phyloP scores from a whole-genome alignment of 2,113 vertebrate species.

The Laterallus jamaicensis region DNA sequence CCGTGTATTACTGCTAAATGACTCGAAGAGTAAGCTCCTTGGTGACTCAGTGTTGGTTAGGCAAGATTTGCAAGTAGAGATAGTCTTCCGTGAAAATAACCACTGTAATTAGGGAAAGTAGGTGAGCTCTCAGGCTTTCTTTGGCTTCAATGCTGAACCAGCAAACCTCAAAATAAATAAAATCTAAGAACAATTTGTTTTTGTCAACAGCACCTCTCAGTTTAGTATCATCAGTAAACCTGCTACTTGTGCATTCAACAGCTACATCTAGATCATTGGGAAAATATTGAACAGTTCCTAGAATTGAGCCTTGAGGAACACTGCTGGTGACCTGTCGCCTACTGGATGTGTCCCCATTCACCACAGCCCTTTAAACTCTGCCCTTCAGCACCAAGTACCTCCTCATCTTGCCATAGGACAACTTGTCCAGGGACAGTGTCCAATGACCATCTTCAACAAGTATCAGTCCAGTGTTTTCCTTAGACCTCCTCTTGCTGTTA shows the following conservation, averaged over 20 bases:
- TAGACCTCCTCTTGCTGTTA: not conserved
- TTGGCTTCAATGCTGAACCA: not conserved
- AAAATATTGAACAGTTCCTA: not conserved
- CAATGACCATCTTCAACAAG: not conserved
- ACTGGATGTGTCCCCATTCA: not conserved
- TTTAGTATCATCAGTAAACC: not conserved
- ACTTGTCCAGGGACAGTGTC: not conserved
- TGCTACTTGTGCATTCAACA: not conserved
- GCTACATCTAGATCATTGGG: not conserved
- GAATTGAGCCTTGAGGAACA: not conserved
- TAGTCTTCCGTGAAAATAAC: not conserved
- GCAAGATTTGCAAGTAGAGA: not conserved
- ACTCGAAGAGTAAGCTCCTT: not conserved
- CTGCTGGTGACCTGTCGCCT: accelerated
- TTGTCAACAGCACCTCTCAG: not conserved
- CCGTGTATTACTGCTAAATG: not conserved
- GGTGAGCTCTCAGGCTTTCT: not conserved
- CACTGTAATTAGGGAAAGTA: not conserved
- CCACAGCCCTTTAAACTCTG: not conserved
- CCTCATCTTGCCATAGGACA: not conserved
- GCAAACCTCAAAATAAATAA: not conserved
- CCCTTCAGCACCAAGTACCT: not conserved
- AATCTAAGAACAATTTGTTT: not conserved
- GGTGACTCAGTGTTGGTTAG: not conserved
- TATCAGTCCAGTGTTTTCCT: not conserved